Evolutionary conservation across 2,113 vertebrate species (phyloP).

Genomic region (Paramisgurnus dabryanus): DNA sequence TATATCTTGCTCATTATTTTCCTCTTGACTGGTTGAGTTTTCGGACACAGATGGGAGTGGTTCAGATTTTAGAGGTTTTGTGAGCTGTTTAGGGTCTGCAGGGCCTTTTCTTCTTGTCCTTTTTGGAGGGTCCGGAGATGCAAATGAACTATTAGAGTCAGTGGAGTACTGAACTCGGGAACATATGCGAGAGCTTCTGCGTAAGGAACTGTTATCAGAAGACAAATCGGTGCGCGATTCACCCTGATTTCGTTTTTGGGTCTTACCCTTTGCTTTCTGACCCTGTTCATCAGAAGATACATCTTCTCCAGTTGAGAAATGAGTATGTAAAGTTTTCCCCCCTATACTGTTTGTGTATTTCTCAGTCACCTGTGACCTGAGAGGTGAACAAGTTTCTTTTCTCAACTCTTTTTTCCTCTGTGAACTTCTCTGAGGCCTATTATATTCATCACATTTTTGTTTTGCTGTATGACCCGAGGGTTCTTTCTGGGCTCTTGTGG

Average conservation of each 20-base stretch:
- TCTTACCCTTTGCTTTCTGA: background rate
- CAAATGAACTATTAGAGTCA: conserved; percentile 23
- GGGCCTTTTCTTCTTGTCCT: background rate
- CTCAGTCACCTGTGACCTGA: background rate
- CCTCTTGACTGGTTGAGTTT: background rate
- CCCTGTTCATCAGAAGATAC: conserved; percentile 4
- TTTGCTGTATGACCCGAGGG: background rate
- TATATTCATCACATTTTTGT: background rate
- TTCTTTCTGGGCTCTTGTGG: conserved; percentile 19
- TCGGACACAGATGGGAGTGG: background rate
- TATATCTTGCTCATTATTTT: background rate
- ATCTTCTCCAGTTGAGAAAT: background rate
- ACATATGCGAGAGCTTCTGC: background rate
- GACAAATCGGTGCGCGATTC: background rate
- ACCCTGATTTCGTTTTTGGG: background rate
- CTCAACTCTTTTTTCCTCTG: conserved; percentile 29
- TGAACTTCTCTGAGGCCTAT: conserved; percentile 17
- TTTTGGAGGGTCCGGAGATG: conserved; percentile 25
- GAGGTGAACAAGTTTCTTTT: background rate
- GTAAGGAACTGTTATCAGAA: conserved; percentile 17
- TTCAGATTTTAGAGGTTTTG: background rate
- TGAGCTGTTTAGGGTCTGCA: background rate
- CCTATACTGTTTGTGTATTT: background rate
- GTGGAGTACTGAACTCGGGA: conserved; percentile 15
- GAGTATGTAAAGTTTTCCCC: background rate